Percentiles rank a stretch among this genome's conserved stretches.
phyloP scores from a whole-genome alignment of 2,113 vertebrate species.

The Cromileptes altivelis region DNA sequence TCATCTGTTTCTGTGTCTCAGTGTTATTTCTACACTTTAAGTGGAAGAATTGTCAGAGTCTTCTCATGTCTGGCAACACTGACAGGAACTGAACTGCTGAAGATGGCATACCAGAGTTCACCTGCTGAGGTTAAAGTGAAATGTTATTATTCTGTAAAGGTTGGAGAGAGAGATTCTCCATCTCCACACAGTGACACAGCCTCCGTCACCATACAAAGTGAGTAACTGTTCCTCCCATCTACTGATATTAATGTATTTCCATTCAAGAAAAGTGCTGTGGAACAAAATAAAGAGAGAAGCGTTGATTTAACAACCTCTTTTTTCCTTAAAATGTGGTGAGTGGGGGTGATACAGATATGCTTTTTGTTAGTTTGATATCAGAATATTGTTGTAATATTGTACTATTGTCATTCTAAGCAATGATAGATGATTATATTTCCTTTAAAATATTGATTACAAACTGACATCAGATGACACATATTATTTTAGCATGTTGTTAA shows the following conservation, averaged over 20 bases:
- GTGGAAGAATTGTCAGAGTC: too few species aligned
- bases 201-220: conserved; percentile 42
- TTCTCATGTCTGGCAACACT: too few species aligned
- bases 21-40: background rate
- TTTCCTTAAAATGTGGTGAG: background rate
- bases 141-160: conserved; percentile 6
- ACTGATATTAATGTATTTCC: too few species aligned
- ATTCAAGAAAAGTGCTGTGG: too few species aligned
- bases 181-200: conserved; percentile 23
- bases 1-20: background rate
- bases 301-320: background rate
- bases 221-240: background rate
- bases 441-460: background rate
- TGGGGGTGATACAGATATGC: background rate
- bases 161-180: fast-evolving
- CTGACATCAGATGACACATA: background rate
- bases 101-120: background rate
- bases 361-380: background rate
- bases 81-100: conserved; percentile 33
- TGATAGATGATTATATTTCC: too few species aligned
- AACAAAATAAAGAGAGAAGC: too few species aligned
- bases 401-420: too few species aligned
- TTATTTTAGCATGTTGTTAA: too few species aligned
- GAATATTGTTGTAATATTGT: too few species aligned
- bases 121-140: conserved; percentile 22